Conservation (phyloP, 2,797 vertebrate species). For the Otus scops region DNA sequence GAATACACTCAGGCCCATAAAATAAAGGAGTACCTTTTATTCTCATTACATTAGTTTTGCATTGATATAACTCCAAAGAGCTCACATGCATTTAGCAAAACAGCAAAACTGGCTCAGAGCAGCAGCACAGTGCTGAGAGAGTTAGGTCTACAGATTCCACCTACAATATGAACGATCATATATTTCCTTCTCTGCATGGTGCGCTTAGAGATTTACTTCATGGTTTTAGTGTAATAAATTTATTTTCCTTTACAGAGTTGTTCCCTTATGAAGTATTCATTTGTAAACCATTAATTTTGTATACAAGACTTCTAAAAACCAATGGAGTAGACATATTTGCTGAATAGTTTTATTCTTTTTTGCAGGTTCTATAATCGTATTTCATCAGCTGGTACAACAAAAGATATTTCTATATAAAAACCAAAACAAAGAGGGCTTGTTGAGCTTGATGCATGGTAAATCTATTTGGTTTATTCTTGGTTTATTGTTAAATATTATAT, state of each 20-base stretch:
- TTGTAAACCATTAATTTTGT: slow-evolving; percentile 61
- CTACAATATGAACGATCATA: neutral
- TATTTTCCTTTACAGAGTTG: slow-evolving; percentile 44
- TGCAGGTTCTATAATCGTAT: slow-evolving; percentile 70
- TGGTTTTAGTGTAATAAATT: slow-evolving; percentile 20
- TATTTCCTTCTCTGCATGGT: neutral
- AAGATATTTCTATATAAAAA: slow-evolving; percentile 62
- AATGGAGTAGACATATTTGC: slow-evolving; percentile 60
- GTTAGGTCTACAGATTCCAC: neutral
- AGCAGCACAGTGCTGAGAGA: neutral
- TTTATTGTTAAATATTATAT: slow-evolving; percentile 79
- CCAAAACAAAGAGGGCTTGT: slow-evolving; percentile 62
- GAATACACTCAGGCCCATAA: neutral
- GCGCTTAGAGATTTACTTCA: slow-evolving; percentile 58
- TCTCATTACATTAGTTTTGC: neutral
- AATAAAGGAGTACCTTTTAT: neutral
- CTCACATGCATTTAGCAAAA: neutral
- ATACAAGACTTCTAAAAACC: slow-evolving; percentile 54
- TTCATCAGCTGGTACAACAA: slow-evolving; percentile 73
- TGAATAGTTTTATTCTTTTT: slow-evolving; percentile 79
- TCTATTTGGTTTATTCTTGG: slow-evolving; percentile 71
- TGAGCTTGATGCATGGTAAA: slow-evolving; percentile 63
- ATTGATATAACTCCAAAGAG: neutral
- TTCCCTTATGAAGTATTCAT: slow-evolving; percentile 46
- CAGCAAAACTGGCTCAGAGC: neutral